Evolutionary conservation across 2,797 vertebrate genomes (phyloP).

Genomic region (Syngnathus rostellatus): DNA sequence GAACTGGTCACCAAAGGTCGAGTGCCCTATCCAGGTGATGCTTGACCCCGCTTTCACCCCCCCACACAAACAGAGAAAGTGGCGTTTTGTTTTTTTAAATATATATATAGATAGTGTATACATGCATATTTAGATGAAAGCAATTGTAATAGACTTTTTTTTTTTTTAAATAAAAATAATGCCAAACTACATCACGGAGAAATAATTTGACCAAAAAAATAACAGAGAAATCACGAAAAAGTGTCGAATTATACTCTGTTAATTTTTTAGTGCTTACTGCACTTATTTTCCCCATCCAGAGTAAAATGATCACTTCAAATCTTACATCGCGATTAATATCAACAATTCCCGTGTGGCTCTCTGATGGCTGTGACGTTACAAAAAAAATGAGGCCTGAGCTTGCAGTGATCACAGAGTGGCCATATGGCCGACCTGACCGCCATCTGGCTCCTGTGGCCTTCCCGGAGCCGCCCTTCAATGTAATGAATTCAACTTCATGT

Average conservation of each 20-base stretch:
- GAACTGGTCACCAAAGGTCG: constrained; percentile 95
- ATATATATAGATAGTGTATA: neutral
- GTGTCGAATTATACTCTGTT: too few species aligned
- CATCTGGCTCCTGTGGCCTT: constrained; percentile 53
- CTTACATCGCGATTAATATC: neutral
- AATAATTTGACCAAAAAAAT: too few species aligned
- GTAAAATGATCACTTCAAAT: too few species aligned
- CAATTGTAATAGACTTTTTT: neutral
- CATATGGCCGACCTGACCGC: constrained; percentile 56
- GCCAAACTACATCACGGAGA: too few species aligned
- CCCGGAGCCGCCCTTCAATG: constrained; percentile 19
- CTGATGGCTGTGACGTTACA: neutral
- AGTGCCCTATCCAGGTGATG: constrained; percentile 91
- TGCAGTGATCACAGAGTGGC: constrained; percentile 43
- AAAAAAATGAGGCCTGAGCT: neutral
- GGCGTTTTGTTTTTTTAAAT: too few species aligned
- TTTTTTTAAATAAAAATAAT: neutral
- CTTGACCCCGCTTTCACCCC: neutral
- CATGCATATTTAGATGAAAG: neutral
- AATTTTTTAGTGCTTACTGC: too few species aligned
- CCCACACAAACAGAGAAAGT: too few species aligned
- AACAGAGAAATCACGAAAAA: too few species aligned
- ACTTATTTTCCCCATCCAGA: too few species aligned
- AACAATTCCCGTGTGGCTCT: neutral
- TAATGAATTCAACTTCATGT: constrained; percentile 32